Evolutionary conservation across 1,140 invertebrate genomes (phyloP).

Genomic region (Zaprionus vittiger): DNA sequence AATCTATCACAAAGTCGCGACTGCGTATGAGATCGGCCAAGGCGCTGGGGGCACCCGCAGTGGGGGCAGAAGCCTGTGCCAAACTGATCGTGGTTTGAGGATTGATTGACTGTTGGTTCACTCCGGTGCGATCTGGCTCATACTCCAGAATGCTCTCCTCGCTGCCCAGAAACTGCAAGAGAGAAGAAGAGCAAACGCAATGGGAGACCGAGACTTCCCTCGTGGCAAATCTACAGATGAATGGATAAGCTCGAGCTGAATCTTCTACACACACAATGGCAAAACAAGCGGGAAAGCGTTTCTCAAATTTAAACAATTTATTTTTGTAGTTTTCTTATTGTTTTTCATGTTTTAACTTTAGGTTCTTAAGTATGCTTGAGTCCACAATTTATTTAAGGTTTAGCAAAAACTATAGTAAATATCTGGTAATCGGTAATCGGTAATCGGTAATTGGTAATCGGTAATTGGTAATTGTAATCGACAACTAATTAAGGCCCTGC

Average conservation of each 20-base stretch:
- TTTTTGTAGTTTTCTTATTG: constrained; percentile 43
- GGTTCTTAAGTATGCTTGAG: constrained; percentile 66
- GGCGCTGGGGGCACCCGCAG: constrained; percentile 31
- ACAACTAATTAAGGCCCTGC: constrained; percentile 51
- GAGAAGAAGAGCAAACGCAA: neutral
- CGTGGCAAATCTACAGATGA: constrained; percentile 11
- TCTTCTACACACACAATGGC: constrained; percentile 18
- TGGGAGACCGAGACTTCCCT: neutral
- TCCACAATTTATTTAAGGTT: constrained; percentile 61
- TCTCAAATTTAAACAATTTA: constrained; percentile 57
- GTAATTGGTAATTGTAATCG: constrained; percentile 29
- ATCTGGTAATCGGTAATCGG: constrained; percentile 22
- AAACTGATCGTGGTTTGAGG: neutral
- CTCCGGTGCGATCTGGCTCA: constrained; percentile 52
- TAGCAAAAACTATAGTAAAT: constrained; percentile 53
- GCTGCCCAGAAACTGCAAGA: constrained; percentile 88
- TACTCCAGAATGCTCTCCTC: constrained; percentile 88
- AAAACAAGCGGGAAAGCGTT: constrained; percentile 43
- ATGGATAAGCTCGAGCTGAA: constrained; percentile 7
- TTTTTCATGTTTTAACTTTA: constrained; percentile 16
- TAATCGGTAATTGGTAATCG: constrained; percentile 18
- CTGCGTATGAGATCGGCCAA: constrained; percentile 70
- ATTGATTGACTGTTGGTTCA: neutral
- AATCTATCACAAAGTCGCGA: constrained; percentile 79
- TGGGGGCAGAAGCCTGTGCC: neutral